Base-by-base conservation (phyloP, 1,140 invertebrate species). In the Mylabris phalerata region DNA sequence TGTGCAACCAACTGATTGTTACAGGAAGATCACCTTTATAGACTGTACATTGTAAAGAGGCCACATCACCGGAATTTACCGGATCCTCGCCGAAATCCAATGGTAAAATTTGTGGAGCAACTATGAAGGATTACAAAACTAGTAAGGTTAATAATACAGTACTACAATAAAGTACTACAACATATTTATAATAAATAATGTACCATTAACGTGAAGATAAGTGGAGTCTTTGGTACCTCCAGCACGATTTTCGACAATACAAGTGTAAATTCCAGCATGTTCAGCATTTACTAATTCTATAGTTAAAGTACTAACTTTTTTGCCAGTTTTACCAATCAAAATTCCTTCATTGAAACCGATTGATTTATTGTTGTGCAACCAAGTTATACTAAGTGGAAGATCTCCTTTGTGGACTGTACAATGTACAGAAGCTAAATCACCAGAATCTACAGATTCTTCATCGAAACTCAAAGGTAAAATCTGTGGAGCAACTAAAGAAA, bases 41-140 rank as follows among this genome's bases (percentile, higher is more conserved):
- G 44, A 92, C 84, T 9, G 86, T 80, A 75, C 89, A 92, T 62
- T 81, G 84, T 32, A 88, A 80, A 42, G 88, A 87, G 48, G 87
- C 84, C 45, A 85, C 81, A 70, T 90, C 87, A 62, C 88, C 89
- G 69, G 84, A 86, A 75, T 90, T 88, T n/a, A 88, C 82, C 48
- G 86, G 84, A 63, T 86, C 85, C 52, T 89, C 86, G 65, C 85
- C 87, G 72, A 87, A 84, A 71, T 83, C 79, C 70, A 92, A 90
- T 50, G 86, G 83, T 65, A 85, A 80, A 77, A 92, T 86, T 76
- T 88, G 83, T 60, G 88, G 89, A 66, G 80, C 78, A 72, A 90
- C 88, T 90, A 80, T 6, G 81, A 78, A 58, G 79, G 70, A 85
- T 84, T 76, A 84, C 82, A n/a, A 11, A 47, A 47, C 4, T 32